phyloP scores from a whole-genome alignment of 2,888 invertebrate species.

The Choreutis nemorana region DNA sequence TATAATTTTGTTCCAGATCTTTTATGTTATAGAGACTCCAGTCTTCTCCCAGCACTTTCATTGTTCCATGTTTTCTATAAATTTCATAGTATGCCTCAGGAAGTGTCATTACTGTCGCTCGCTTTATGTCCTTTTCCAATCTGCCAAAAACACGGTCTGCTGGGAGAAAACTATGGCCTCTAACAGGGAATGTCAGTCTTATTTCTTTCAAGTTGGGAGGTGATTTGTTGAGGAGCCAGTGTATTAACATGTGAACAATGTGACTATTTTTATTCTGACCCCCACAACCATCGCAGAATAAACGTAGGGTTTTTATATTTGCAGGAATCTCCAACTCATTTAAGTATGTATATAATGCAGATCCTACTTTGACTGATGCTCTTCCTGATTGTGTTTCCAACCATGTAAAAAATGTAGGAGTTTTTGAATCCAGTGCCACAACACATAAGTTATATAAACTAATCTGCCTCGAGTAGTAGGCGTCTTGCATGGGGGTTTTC shows the following conservation, averaged over 20 bases:
- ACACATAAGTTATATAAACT: conserved; percentile 9
- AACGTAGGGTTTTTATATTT: conserved; percentile 3
- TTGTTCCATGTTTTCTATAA: conserved; percentile 4
- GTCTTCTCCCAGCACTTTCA: conserved; percentile 2
- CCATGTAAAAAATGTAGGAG: conserved; percentile 3
- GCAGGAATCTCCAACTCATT: conserved; percentile 3
- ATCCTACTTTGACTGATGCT: conserved; percentile 8
- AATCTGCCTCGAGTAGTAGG: conserved; percentile 7
- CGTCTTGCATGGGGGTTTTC: conserved; percentile 8
- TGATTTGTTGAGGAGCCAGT: conserved; percentile 3
- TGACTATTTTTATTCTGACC: conserved; percentile 10
- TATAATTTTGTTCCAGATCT: background rate
- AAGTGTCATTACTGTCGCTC: conserved; percentile 1
- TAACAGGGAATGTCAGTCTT: conserved; percentile 4
- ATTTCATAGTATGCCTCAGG: conserved; percentile 3
- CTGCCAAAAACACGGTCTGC: conserved; percentile 6
- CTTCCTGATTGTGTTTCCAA: conserved; percentile 5
- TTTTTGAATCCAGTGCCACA: conserved; percentile 3
- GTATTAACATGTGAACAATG: conserved; percentile 4
- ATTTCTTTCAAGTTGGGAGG: conserved; percentile 5
- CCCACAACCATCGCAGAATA: conserved; percentile 8
- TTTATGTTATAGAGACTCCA: conserved; percentile 5
- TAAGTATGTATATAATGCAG: conserved; percentile 7
- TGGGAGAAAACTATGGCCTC: conserved; percentile 6
- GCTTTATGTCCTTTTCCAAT: conserved; percentile 3